phyloP scores from a whole-genome alignment of 1,140 invertebrate species.

The Anoplolepis gracilipes region DNA sequence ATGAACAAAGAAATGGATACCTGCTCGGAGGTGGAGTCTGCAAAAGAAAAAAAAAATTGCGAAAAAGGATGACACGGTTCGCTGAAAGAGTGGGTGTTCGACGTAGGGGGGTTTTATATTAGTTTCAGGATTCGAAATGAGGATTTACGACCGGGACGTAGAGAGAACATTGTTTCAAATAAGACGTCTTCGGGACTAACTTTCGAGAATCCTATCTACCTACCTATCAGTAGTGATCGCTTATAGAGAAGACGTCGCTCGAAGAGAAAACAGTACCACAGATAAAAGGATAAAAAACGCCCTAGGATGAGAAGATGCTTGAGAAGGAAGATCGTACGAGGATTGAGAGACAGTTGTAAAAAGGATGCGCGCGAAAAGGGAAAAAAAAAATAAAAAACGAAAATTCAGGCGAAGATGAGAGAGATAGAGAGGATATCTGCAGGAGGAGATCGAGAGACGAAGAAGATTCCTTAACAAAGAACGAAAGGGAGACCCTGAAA shows the following conservation, averaged over 20 bases:
- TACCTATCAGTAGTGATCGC: not conserved
- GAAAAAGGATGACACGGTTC: constrained; percentile 39
- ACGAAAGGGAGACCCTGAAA: not conserved
- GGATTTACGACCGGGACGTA: constrained; percentile 84
- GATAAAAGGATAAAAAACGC: not conserved
- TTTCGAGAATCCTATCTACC: constrained; percentile 67
- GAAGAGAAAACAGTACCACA: not conserved
- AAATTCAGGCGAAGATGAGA: constrained; percentile 30
- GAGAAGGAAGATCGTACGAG: constrained; percentile 15
- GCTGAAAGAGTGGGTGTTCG: constrained; percentile 58
- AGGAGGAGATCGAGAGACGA: constrained; percentile 46
- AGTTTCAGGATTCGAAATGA: constrained; percentile 85
- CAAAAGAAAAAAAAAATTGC: constrained; percentile 57
- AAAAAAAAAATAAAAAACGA: constrained; percentile 10
- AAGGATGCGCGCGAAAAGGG: not conserved
- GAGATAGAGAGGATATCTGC: not conserved
- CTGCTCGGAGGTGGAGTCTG: not conserved
- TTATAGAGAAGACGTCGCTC: constrained; percentile 51
- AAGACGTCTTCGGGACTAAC: constrained; percentile 82
- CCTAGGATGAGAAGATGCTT: not conserved
- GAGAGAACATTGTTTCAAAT: constrained; percentile 85
- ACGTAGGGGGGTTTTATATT: constrained; percentile 82
- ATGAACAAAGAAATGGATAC: constrained; percentile 35
- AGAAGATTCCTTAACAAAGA: constrained; percentile 46
- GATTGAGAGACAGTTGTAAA: constrained; percentile 26